Conservation (phyloP, 2,888 invertebrate species). For the Ochropleura plecta region DNA sequence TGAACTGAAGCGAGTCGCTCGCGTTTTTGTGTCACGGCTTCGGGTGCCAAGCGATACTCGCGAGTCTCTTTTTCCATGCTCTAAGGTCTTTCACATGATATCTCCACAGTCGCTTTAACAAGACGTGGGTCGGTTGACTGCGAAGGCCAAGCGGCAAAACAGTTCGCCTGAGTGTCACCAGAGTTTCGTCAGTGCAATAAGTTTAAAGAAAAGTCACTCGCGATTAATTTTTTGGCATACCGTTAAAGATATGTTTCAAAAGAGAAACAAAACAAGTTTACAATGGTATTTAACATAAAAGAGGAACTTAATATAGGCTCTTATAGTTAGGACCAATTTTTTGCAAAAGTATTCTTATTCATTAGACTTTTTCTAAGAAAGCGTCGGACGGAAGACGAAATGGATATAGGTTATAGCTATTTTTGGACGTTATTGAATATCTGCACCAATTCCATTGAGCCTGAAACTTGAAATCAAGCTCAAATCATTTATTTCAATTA, state of each 20-base stretch:
- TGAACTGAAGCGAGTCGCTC: background rate
- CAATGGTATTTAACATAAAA: background rate
- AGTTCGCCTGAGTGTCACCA: background rate
- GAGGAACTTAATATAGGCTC: slow-evolving; percentile 2
- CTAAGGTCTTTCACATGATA: background rate
- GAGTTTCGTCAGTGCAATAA: slow-evolving; percentile 2
- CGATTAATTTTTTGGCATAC: slow-evolving; percentile 23
- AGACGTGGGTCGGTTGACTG: background rate
- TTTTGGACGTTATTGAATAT: background rate
- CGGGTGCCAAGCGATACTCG: background rate
- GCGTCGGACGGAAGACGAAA: slow-evolving; percentile 24
- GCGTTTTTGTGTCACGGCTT: background rate
- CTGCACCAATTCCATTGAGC: background rate
- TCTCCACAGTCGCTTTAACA: background rate
- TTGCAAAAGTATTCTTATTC: slow-evolving; percentile 38
- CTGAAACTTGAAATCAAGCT: background rate
- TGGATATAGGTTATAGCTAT: background rate
- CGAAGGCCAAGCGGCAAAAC: background rate
- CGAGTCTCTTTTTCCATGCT: too few species aligned
- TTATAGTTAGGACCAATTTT: slow-evolving; percentile 50
- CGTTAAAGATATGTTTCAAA: slow-evolving; percentile 43
- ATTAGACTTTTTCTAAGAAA: slow-evolving; percentile 26
- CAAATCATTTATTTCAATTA: too few species aligned
- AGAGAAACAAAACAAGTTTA: background rate
- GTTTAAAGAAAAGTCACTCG: background rate